These are phyloP conservation scores for Ceuthmochares aereus DNA, from an alignment of 2,113 vertebrate genomes.

Conservation along the genomic window DNA sequence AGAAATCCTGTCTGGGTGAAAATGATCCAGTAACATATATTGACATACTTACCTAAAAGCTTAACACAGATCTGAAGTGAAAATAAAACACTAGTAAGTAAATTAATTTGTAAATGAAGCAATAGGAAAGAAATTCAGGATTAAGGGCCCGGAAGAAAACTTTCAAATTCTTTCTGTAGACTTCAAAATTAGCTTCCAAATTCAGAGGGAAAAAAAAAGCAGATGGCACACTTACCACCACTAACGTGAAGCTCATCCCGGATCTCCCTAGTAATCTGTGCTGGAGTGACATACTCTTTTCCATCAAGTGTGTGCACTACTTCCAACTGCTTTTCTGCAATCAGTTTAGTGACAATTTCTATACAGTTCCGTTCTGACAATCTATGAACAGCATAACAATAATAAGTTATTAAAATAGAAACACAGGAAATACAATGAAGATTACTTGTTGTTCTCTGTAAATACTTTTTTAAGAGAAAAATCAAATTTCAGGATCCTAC, in stretches of 20 bases:
- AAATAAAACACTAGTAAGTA: background rate
- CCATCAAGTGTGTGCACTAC: constrained; percentile 96
- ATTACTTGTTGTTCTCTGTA: accelerated
- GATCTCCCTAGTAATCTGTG: constrained; percentile 91
- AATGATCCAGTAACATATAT: background rate
- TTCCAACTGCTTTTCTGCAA: constrained; percentile 92
- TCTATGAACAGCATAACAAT: constrained; percentile 62
- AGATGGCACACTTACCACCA: constrained; percentile 82
- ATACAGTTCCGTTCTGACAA: constrained; percentile 96
- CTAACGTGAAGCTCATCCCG: constrained; percentile 90
- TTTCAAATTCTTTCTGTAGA: background rate
- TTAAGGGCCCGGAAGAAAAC: background rate
- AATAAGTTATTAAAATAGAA: background rate
- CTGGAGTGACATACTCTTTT: constrained; percentile 94
- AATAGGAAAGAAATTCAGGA: background rate
- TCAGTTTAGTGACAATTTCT: constrained; percentile 91
- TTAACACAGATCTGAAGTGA: background rate
- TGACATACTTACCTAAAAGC: background rate
- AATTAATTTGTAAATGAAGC: background rate
- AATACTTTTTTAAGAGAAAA: background rate
- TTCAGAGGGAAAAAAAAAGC: background rate
- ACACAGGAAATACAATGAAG: accelerated
- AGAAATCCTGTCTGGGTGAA: background rate
- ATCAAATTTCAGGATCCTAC: too few species aligned
- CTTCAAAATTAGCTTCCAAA: background rate